Percentiles rank a stretch among this genome's conserved stretches.
Conservation (phyloP, 2,113 vertebrate species). For the Corvus hawaiiensis region DNA sequence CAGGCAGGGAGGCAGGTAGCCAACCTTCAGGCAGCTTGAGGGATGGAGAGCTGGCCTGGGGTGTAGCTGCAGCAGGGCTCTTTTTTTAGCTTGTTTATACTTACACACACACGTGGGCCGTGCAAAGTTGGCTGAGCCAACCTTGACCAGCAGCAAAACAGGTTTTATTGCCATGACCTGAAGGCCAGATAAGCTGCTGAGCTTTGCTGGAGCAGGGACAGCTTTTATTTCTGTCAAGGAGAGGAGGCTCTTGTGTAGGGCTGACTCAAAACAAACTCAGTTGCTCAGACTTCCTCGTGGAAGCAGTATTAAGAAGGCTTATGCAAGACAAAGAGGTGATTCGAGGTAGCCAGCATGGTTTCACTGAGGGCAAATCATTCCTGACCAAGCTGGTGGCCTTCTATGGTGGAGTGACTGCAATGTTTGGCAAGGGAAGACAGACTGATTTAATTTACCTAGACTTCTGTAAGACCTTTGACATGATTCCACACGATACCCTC, state of each 20-base stretch:
- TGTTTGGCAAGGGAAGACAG: not conserved
- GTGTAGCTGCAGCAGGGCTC: not conserved
- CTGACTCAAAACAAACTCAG: not conserved
- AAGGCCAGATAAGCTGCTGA: not conserved
- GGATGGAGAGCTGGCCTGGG: not conserved
- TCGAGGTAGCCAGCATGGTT: not conserved
- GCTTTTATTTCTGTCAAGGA: not conserved
- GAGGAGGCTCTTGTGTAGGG: not conserved
- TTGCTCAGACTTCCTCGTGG: not conserved
- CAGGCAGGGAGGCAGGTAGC: not conserved
- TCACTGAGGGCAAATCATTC: not conserved
- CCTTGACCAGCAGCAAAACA: not conserved
- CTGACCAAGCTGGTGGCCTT: not conserved
- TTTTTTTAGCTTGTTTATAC: not conserved
- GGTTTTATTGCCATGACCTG: not conserved
- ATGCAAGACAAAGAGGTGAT: not conserved
- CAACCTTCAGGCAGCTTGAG: not conserved
- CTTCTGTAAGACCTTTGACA: not conserved
- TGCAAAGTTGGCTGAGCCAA: not conserved
- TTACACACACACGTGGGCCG: not conserved
- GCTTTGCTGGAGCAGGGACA: not conserved
- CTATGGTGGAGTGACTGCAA: not conserved
- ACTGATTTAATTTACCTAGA: not conserved
- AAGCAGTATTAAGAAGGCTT: not conserved
- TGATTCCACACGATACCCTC: not conserved